Evolutionary conservation across 2,797 vertebrate genomes (phyloP).

Genomic region (Perodicticus potto): DNA sequence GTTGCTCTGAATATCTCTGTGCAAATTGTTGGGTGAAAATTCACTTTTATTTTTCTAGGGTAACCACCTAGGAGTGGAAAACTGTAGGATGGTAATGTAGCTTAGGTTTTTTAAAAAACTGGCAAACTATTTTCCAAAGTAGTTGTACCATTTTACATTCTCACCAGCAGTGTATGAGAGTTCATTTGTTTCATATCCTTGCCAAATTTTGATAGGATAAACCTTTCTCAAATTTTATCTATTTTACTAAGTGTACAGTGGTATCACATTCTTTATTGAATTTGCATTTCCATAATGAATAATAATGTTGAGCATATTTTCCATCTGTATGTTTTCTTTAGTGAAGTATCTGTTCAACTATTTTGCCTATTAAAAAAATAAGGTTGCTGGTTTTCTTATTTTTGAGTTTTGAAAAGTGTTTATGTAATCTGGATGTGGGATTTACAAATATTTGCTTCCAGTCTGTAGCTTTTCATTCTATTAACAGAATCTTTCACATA

Average conservation of each 20-base stretch:
- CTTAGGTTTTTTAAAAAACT: background rate
- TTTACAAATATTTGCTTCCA: slow-evolving; percentile 30
- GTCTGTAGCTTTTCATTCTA: background rate
- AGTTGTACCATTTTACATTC: background rate
- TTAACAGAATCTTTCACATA: background rate
- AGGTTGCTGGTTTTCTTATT: slow-evolving; percentile 11
- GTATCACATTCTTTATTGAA: background rate
- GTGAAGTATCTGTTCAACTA: background rate
- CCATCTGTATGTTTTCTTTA: slow-evolving; percentile 9
- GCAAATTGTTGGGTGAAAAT: background rate
- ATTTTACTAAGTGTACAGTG: background rate
- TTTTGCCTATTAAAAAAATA: background rate
- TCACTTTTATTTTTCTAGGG: background rate
- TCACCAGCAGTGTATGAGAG: background rate
- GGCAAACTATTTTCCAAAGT: background rate
- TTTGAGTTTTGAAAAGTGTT: slow-evolving; percentile 3
- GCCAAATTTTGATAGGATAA: background rate
- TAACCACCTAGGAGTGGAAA: background rate
- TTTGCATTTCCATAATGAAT: background rate
- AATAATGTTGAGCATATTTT: background rate
- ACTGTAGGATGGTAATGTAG: background rate
- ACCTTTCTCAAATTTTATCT: background rate
- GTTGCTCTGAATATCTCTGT: background rate
- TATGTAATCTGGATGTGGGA: background rate
- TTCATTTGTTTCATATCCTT: background rate